Evolutionary conservation across 1,140 invertebrate genomes (phyloP).

Genomic region (Drosophila funebris): DNA sequence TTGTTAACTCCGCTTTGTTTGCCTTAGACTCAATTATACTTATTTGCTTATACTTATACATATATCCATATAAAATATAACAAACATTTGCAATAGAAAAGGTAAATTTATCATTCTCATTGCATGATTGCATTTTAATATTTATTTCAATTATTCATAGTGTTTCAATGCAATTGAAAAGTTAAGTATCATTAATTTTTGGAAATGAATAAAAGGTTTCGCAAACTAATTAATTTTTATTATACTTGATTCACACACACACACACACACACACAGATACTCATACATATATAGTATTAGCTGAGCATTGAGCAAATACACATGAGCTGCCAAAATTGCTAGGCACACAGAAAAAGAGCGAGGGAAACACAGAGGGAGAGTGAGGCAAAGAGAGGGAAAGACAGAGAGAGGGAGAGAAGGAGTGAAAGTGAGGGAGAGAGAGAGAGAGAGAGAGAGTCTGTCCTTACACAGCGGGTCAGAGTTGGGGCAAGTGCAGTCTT

Average conservation of each 20-base stretch:
- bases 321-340: constrained; percentile 61
- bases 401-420: neutral
- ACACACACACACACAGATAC: constrained; percentile 10
- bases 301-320: constrained; percentile 39
- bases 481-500: constrained; percentile 29
- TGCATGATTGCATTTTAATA: constrained; percentile 14
- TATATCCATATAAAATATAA: too few relatives aligned
- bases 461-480: constrained; percentile 30
- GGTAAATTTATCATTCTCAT: constrained; percentile 48
- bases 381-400: neutral
- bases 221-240: constrained; percentile 63
- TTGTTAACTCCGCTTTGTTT: too few relatives aligned
- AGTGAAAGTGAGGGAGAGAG: neutral
- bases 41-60: too few relatives aligned
- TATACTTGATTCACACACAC: constrained; percentile 19
- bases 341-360: constrained; percentile 20
- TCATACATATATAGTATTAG: constrained; percentile 7
- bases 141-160: constrained; percentile 64
- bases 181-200: neutral
- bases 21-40: too few relatives aligned
- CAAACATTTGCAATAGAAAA: constrained; percentile 3
- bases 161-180: neutral
- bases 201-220: constrained; percentile 1
- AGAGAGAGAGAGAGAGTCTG: neutral
- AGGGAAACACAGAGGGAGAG: neutral